Percentiles rank a stretch among this genome's conserved stretches.
Evolutionary conservation across 2,888 invertebrate genomes (phyloP).

Genomic region (Troglohyphantes excavatus): DNA sequence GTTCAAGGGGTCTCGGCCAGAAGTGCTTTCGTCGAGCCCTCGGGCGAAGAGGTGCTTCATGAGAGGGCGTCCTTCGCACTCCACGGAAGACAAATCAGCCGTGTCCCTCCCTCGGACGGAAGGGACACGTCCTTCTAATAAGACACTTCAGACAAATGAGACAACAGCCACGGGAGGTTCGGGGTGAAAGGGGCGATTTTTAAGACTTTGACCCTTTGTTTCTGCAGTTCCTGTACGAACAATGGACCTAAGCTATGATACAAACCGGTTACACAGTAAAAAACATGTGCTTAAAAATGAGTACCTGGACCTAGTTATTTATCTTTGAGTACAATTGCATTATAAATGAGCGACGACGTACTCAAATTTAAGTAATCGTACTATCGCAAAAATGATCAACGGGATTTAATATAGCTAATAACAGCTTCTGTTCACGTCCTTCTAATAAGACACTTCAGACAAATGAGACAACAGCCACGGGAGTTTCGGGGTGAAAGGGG

Average conservation of each 20-base stretch:
- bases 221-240: too few species aligned
- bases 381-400: too few species aligned
- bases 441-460: too few species aligned
- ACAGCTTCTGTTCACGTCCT: too few species aligned
- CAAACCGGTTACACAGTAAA: too few species aligned
- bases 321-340: too few species aligned
- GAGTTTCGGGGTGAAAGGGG: background rate
- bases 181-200: background rate
- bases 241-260: too few species aligned
- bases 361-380: too few species aligned
- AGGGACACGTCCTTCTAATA: constrained; percentile 58
- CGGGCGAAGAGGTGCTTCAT: constrained; percentile 69
- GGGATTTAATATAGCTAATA: too few species aligned
- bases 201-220: background rate
- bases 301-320: too few species aligned
- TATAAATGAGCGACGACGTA: too few species aligned
- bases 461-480: constrained; percentile 36
- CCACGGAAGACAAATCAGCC: constrained; percentile 51
- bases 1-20: constrained; percentile 74
- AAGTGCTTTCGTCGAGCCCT: constrained; percentile 70
- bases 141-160: constrained; percentile 67
- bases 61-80: constrained; percentile 29
- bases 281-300: too few species aligned
- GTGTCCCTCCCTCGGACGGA: background rate
- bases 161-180: background rate